Base-by-base conservation (phyloP, 2,888 invertebrate genomes). In the Sarcophaga variegata region DNA sequence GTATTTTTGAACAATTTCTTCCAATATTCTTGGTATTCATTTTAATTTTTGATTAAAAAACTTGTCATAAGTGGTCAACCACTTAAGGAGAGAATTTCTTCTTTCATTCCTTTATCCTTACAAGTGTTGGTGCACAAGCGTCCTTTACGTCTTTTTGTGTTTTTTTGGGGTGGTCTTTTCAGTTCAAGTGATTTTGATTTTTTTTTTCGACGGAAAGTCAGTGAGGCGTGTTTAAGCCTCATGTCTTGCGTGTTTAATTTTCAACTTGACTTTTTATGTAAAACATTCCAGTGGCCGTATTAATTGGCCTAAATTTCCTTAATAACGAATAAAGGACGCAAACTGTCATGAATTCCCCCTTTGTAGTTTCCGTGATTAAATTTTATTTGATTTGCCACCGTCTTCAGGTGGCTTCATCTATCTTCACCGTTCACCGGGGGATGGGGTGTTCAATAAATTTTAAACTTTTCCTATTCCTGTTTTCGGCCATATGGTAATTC, bases 231-330 rank as follows among this genome's bases (percentile, higher is more conserved):
- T 85, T 89, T 81, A 80, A 84, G 80, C 79, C 69, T 88, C 88
- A 89, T 89, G 89, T 90, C 90, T 90, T 90, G 90, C 90, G 90
- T 91, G 90, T 90, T 88, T 89, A 89, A 89, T 89, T 89, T 90
- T 90, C 89, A 90, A 89, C 89, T 89, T 90, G 88, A 88, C 83
- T 85, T 74, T 79, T 80, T 70, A 75, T 82, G 81, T 76, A 66
- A 79, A 86, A 86, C 79, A 85, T 69, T 81, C 22, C 71, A 76
- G 66, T 82, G 81, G 84, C 75, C 71, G 81, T 49, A 76, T 82
- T 87, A 87, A 87, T 87, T 87, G 87, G 87, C 75, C 81, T 82
- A 89, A 90, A 90, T 90, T 89, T 90, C 90, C 89, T 90, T 90
- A 90, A 78, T 78, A 83, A 89, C 87, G 88, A 69, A 60, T 66